Evolutionary conservation across 2,113 vertebrate species (phyloP).

Genomic region (Tiliqua scincoides): DNA sequence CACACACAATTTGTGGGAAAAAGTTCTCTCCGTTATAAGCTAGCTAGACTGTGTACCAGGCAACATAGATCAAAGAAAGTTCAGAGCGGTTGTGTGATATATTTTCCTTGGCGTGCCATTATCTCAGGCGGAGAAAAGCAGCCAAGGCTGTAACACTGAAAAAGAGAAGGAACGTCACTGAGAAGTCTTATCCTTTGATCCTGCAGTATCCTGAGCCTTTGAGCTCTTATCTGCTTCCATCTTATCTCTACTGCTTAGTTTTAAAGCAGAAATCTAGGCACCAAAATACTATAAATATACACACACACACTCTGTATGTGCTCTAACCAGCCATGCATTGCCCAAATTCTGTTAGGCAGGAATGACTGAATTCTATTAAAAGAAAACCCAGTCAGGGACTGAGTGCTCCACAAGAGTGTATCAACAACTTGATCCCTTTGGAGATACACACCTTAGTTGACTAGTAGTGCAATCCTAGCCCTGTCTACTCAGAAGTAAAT

Average conservation of each 20-base stretch:
- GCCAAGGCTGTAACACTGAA: background rate
- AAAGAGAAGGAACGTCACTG: background rate
- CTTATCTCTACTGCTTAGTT: constrained; percentile 31
- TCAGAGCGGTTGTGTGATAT: accelerated
- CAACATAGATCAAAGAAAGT: background rate
- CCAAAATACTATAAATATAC: constrained; percentile 7
- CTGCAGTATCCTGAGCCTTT: constrained; percentile 18
- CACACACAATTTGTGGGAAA: background rate
- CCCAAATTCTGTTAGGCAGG: background rate
- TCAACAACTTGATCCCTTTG: background rate
- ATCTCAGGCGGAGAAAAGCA: background rate
- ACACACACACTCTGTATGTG: background rate
- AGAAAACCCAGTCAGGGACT: background rate
- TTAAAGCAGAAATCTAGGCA: constrained; percentile 29
- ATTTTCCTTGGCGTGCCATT: background rate
- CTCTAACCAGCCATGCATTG: background rate
- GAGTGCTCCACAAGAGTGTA: background rate
- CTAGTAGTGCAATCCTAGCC: no score
- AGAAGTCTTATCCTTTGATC: constrained; percentile 14
- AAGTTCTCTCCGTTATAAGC: background rate
- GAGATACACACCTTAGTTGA: background rate
- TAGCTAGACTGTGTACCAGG: background rate
- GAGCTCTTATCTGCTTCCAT: constrained; percentile 30
- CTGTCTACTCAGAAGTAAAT: no score
- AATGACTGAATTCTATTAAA: background rate